phyloP scores from a whole-genome alignment of 2,888 invertebrate species.

The Drosophila subsilvestris region DNA sequence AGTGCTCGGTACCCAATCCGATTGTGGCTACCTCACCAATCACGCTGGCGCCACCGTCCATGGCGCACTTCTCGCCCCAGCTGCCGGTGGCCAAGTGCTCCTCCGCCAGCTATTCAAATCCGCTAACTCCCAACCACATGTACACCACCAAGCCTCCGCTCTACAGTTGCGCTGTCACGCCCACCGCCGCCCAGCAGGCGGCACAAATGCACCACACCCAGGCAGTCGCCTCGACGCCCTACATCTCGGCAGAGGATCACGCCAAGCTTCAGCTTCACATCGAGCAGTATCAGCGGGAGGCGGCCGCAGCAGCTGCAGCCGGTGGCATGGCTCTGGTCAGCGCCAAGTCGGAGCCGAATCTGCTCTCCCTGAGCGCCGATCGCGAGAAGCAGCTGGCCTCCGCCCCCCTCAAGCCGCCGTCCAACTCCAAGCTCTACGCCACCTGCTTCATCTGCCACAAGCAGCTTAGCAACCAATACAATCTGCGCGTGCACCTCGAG shows the following conservation, averaged over 20 bases:
- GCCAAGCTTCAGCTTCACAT: conserved; percentile 74
- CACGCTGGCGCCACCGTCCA: conserved; percentile 58
- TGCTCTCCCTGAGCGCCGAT: conserved; percentile 60
- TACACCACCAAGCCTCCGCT: conserved; percentile 59
- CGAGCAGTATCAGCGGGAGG: conserved; percentile 78
- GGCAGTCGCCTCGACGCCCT: conserved; percentile 50
- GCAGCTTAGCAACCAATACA: conserved; percentile 95
- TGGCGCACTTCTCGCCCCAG: conserved; percentile 72
- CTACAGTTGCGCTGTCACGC: conserved; percentile 61
- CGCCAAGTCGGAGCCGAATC: conserved; percentile 67
- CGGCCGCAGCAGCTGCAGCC: conserved; percentile 46
- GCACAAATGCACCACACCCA: conserved; percentile 56
- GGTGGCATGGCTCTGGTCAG: conserved; percentile 63
- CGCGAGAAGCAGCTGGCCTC: conserved; percentile 52
- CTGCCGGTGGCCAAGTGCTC: conserved; percentile 67
- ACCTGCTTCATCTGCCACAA: conserved; percentile 94
- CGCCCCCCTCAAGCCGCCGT: conserved; percentile 77
- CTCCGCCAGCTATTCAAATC: conserved; percentile 56
- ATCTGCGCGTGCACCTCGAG: conserved; percentile 94
- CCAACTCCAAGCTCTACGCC: conserved; percentile 86
- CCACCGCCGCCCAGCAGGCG: conserved; percentile 66
- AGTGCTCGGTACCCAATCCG: conserved; percentile 58
- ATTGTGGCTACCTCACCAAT: conserved; percentile 70
- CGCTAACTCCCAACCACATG: conserved; percentile 51
- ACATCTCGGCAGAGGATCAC: conserved; percentile 73